A percentile compares a stretch with the other conserved stretches of the same genome.
phyloP scores from a whole-genome alignment of 2,113 vertebrate genomes.

The Hippoglossus stenolepis region DNA sequence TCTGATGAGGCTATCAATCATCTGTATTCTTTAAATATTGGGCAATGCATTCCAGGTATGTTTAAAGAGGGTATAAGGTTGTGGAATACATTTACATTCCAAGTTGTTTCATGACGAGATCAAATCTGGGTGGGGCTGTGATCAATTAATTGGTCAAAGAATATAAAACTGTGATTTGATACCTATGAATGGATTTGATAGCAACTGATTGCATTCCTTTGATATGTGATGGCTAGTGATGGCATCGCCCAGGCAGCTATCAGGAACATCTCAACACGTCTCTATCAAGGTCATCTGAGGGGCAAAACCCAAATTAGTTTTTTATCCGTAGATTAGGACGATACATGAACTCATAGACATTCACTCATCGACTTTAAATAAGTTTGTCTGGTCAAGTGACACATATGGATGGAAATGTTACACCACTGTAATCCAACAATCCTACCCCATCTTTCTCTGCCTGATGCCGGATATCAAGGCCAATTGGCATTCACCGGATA shows the following conservation, averaged over 20 bases:
- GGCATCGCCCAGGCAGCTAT: background rate
- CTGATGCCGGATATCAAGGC: constrained; percentile 38
- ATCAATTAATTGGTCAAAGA: background rate
- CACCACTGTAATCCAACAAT: constrained; percentile 56
- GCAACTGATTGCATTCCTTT: background rate
- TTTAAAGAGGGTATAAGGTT: background rate
- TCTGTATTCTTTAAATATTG: constrained; percentile 39
- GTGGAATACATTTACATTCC: background rate
- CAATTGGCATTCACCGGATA: constrained; percentile 47
- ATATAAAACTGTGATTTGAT: background rate
- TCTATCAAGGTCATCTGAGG: constrained; percentile 44
- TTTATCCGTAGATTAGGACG: constrained; percentile 43
- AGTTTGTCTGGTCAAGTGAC: constrained; percentile 25
- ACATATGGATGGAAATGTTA: constrained; percentile 19
- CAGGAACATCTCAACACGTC: background rate
- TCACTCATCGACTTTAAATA: constrained; percentile 25
- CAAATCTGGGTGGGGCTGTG: background rate
- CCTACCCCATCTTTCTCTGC: constrained; percentile 54
- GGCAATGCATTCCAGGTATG: constrained; percentile 31
- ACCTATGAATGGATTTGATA: constrained; percentile 12
- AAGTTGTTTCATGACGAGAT: background rate
- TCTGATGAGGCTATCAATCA: constrained; percentile 60
- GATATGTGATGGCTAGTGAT: background rate
- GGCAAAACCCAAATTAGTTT: constrained; percentile 29
- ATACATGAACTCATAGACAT: constrained; percentile 15